Conservation (phyloP, 2,113 vertebrate genomes). For the Saguinus imperator region DNA sequence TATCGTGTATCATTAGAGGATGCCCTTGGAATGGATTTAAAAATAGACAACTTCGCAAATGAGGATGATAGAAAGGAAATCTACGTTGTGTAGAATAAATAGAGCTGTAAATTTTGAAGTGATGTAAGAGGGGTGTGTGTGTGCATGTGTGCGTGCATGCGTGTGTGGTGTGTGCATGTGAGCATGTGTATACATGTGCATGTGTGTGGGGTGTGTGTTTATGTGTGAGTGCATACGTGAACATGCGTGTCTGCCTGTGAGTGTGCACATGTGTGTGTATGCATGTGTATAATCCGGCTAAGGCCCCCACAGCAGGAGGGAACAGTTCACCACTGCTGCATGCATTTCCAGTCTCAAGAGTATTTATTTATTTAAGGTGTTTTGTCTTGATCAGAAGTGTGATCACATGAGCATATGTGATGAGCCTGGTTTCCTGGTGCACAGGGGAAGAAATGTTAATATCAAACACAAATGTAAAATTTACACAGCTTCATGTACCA, state of each 20-base stretch:
- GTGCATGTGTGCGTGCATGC: no score
- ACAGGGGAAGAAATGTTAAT: neutral
- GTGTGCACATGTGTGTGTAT: neutral
- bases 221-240: no score
- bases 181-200: neutral
- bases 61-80: neutral
- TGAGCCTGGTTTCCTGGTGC: neutral
- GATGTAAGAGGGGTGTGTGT: neutral
- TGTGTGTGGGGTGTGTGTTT: neutral
- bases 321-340: fast-evolving
- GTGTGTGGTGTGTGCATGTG: neutral
- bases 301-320: neutral
- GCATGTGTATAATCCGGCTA: no score
- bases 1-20: neutral
- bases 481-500: neutral
- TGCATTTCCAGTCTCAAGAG: neutral
- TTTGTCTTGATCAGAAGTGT: neutral
- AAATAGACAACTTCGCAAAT: neutral
- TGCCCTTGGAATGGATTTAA: neutral
- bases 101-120: neutral
- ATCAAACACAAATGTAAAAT: neutral
- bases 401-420: neutral
- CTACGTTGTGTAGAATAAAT: fast-evolving
- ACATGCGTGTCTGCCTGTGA: neutral
- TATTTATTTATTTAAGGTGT: neutral